Evolutionary conservation across 2,888 invertebrate genomes (phyloP).

Genomic region (Ormyrus nitidulus): DNA sequence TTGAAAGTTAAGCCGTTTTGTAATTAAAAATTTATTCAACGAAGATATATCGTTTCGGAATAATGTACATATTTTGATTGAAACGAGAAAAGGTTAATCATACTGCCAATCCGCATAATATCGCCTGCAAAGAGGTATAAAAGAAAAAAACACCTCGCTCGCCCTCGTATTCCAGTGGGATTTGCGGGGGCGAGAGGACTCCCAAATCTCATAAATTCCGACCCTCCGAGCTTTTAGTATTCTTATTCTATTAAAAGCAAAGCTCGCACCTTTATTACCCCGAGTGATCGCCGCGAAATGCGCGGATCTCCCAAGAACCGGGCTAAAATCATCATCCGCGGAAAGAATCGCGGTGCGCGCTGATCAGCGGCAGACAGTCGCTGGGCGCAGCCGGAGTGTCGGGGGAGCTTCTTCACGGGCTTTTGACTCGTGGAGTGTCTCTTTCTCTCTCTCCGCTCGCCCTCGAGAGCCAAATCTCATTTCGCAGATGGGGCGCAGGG

Average conservation of each 20-base stretch:
- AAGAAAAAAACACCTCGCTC: conserved; percentile 18
- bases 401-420: too few species aligned
- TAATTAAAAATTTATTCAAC: too few species aligned
- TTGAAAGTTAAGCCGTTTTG: too few species aligned
- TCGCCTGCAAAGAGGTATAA: background rate
- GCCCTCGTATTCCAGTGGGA: conserved; percentile 35
- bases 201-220: conserved; percentile 38
- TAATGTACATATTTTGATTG: background rate
- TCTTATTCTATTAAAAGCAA: conserved; percentile 42
- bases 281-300: background rate
- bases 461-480: conserved; percentile 42
- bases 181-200: conserved; percentile 18
- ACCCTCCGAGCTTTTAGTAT: conserved; percentile 16
- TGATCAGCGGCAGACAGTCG: too few species aligned
- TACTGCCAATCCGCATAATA: conserved; percentile 16
- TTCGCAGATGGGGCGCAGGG: conserved; percentile 42
- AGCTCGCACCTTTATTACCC: background rate
- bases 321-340: too few species aligned
- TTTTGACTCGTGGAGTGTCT: too few species aligned
- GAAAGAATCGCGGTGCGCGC: too few species aligned
- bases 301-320: background rate
- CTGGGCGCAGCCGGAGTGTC: too few species aligned
- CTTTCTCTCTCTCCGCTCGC: background rate
- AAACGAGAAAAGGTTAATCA: conserved; percentile 27
- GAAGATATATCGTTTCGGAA: too few species aligned